These are phyloP conservation scores for Varecia variegata DNA, from an alignment of 2,797 vertebrate species.

Conservation along the genomic window DNA sequence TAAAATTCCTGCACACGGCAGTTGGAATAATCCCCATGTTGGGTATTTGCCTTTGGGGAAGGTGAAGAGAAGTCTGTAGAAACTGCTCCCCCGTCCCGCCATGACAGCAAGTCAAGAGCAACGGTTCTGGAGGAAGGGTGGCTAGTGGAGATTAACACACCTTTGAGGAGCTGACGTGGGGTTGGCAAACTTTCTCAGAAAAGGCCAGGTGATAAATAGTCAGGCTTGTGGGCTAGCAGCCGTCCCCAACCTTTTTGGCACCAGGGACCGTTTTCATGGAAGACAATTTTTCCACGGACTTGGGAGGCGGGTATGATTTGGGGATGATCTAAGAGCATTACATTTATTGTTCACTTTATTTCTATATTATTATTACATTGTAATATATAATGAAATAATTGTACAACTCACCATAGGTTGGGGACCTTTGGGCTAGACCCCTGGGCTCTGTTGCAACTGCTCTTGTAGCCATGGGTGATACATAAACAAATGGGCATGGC, in stretches of 20 bases:
- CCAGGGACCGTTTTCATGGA: too few relatives aligned
- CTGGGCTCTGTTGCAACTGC: not conserved
- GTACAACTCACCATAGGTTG: too few relatives aligned
- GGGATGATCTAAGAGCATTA: too few relatives aligned
- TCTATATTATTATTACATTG: too few relatives aligned
- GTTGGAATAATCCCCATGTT: not conserved
- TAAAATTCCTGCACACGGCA: not conserved
- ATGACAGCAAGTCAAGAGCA: not conserved
- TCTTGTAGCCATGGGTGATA: not conserved
- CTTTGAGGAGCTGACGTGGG: not conserved
- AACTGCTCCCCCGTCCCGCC: not conserved
- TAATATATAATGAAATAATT: too few relatives aligned
- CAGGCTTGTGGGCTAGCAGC: not conserved
- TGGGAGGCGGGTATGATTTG: too few relatives aligned
- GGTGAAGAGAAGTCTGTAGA: not conserved
- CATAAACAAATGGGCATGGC: not conserved
- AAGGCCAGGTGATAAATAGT: not conserved
- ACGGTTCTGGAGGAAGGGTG: not conserved
- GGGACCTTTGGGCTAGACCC: not conserved
- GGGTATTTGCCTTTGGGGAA: not conserved
- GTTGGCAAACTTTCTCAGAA: not conserved
- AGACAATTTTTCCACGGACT: too few relatives aligned
- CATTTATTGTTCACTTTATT: too few relatives aligned
- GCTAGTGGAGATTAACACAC: not conserved
- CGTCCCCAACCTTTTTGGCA: too few relatives aligned